Evolutionary conservation across 2,888 invertebrate genomes (phyloP), one percentile per base, ranked within the genome.

Genomic region (Heliothis peltigera): DNA sequence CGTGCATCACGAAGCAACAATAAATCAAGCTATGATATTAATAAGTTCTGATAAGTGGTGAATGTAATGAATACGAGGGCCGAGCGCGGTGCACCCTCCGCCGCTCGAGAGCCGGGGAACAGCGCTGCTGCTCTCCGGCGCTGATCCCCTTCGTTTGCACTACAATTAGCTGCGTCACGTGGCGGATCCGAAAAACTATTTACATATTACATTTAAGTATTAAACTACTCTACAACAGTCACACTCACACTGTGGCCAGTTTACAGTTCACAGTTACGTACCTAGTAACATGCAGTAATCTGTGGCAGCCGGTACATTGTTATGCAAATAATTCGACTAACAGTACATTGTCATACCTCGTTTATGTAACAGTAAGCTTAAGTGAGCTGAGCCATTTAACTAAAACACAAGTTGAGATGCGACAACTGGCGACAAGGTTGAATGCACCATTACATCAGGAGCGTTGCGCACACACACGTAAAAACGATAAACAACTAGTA

Each of bases 31-130:
- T 54, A 60, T 61, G 51, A 77, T 68, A 77, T 78, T 77, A 78
- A 80, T 78, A 77, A 64, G 80, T 65, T 70, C 48, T 63, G 70
- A 70, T 74, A 62, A 77, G 70, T 67, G 70, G 80, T 77, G 80
- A 58, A 64, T 78, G 59, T 46, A 77, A 74, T 72, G 77, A 61
- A 66, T 77, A 55, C 39, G n/a, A 42, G 12, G 8, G 18, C 7
- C 17, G 48, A 35, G 61, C 19, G 22, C 5, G n/a, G 17, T 39
- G 6, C 48, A 15, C 25, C 25, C 25, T 6, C 42, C 25, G 8
- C 6, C 25, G 65, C 65, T 19, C 12, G 43, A 12, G 35, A n/a
- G 4, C 4, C 0, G 19, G 49, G 28, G 21, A 22, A 5, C 15
- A 1, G 32, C 1, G 18, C 43, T 18, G 18, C 10, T 55, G 19